Percentiles rank a stretch among this genome's conserved stretches.
Evolutionary conservation across 2,113 vertebrate species (phyloP).

Genomic region (Mustela nigripes): DNA sequence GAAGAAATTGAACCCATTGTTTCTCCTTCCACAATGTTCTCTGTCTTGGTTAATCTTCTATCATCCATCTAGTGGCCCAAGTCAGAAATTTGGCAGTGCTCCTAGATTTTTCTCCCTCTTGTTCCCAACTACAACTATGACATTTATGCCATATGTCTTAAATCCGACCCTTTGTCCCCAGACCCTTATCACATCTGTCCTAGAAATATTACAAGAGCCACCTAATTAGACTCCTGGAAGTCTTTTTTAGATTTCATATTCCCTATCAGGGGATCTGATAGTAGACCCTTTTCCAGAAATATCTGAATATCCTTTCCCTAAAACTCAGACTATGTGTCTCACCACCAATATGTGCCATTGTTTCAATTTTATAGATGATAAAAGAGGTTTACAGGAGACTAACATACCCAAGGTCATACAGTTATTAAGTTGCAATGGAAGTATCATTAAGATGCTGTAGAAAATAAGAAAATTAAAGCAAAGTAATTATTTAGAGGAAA

Average conservation of each 20-base stretch:
- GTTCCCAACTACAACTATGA: background rate
- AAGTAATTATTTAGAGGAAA: background rate
- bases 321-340: background rate
- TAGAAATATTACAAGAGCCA: background rate
- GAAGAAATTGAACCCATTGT: background rate
- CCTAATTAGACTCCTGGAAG: background rate
- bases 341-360: background rate
- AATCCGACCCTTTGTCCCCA: background rate
- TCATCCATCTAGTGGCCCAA: background rate
- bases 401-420: background rate
- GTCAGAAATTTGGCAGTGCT: background rate
- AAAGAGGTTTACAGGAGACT: background rate
- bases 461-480: slow-evolving; percentile 5
- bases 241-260: background rate
- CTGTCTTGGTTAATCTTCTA: background rate
- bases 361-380: slow-evolving; percentile 3
- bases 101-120: background rate
- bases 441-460: background rate
- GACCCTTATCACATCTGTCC: background rate
- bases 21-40: background rate
- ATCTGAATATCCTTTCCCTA: slow-evolving; percentile 3
- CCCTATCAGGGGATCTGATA: background rate
- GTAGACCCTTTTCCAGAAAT: background rate
- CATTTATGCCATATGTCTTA: background rate
- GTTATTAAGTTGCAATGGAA: background rate